Percentiles rank a stretch among this genome's conserved stretches.
phyloP scores from a whole-genome alignment of 2,797 vertebrate species.

The Craterocephalus amniculus region DNA sequence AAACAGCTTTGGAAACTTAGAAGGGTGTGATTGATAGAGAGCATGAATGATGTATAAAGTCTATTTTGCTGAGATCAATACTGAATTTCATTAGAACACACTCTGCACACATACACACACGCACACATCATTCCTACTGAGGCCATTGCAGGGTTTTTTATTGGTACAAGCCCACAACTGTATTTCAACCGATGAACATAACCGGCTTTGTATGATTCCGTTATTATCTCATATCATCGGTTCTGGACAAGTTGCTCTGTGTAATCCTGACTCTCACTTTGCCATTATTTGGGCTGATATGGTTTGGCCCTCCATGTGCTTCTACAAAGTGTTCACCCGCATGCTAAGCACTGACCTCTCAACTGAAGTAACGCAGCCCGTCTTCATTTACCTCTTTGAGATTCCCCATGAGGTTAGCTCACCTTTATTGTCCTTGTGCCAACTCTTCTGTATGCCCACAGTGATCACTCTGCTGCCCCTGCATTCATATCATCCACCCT shows the following conservation, averaged over 20 bases:
- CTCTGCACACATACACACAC: conserved; percentile 32
- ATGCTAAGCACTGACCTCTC: conserved; percentile 78
- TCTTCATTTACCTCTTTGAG: conserved; percentile 72
- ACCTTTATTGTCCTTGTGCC: conserved; percentile 76
- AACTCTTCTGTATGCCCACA: conserved; percentile 63
- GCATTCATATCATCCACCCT: conserved; percentile 62
- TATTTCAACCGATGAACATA: conserved; percentile 55
- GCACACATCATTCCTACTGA: conserved; percentile 33
- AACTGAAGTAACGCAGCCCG: conserved; percentile 62
- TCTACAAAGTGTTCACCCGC: conserved; percentile 65
- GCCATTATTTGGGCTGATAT: conserved; percentile 58
- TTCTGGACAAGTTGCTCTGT: conserved; percentile 69
- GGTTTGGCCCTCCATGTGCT: conserved; percentile 60
- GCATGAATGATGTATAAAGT: conserved; percentile 90
- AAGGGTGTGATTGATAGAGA: conserved; percentile 84
- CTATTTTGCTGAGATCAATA: conserved; percentile 86
- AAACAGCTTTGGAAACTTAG: conserved; percentile 83
- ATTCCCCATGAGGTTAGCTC: conserved; percentile 72
- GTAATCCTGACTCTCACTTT: conserved; percentile 67
- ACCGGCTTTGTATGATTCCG: conserved; percentile 21
- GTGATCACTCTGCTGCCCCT: conserved; percentile 66
- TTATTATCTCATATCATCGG: conserved; percentile 64
- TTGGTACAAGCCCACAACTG: conserved; percentile 34
- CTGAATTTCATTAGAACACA: conserved; percentile 83
- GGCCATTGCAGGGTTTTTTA: conserved; percentile 51